Evolutionary conservation across 2,888 invertebrate genomes (phyloP).

Genomic region (Drosophila monieri): DNA sequence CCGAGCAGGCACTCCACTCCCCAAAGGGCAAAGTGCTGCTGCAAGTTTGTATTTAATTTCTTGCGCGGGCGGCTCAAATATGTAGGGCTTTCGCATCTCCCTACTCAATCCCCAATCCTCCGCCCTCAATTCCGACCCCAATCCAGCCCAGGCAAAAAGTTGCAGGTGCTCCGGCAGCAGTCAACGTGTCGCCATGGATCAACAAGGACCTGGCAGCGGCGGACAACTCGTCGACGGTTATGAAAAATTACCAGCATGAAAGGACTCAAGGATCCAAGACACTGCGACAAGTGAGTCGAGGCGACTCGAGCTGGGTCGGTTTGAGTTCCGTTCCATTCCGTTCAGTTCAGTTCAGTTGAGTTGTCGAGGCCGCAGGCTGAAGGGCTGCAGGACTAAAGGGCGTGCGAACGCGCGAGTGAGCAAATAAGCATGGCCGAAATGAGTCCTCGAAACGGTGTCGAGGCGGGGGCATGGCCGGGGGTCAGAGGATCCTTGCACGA

Average conservation of each 20-base stretch:
- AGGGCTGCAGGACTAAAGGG: slow-evolving; percentile 18
- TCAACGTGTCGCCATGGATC: slow-evolving; percentile 70
- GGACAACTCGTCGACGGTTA: slow-evolving; percentile 54
- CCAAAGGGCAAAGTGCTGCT: slow-evolving; percentile 56
- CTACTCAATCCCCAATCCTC: not conserved
- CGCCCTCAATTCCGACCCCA: not conserved
- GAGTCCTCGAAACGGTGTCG: slow-evolving; percentile 38
- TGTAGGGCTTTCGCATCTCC: slow-evolving; percentile 14
- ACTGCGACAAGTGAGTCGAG: slow-evolving; percentile 38
- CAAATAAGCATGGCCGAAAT: slow-evolving; percentile 45
- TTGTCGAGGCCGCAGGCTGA: slow-evolving; percentile 1
- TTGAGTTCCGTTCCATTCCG: not conserved
- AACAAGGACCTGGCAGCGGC: slow-evolving; percentile 49
- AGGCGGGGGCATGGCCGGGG: slow-evolving; percentile 8
- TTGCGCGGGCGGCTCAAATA: slow-evolving; percentile 54
- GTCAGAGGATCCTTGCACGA: slow-evolving; percentile 12
- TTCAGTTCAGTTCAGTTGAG: not conserved
- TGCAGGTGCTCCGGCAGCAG: slow-evolving; percentile 38
- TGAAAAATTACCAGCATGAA: slow-evolving; percentile 67
- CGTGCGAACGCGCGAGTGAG: slow-evolving; percentile 37
- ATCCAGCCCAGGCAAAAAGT: slow-evolving; percentile 1
- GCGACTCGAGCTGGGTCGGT: not conserved
- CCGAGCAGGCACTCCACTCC: slow-evolving; percentile 47
- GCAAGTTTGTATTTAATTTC: slow-evolving; percentile 72
- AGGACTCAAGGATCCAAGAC: slow-evolving; percentile 41